Evolutionary conservation across 2,888 invertebrate species (phyloP), one percentile per base, ranked within the genome.

Genomic region (Griposia aprilina): DNA sequence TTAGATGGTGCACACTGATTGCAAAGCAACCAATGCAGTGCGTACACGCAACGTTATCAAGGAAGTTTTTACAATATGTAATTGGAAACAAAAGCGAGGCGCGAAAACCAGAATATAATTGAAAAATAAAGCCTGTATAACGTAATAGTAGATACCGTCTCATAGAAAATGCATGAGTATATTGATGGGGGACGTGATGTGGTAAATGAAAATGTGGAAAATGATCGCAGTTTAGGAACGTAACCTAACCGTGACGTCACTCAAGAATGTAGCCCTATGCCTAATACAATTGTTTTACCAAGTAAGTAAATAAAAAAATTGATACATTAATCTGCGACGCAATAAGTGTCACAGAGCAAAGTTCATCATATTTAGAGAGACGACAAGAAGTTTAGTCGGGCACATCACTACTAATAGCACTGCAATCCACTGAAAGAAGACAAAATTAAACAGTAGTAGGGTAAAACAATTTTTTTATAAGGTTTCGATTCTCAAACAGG

Each of bases 161-260:
- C 62, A 80, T 80, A 48, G 3, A 78, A 80, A 80, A 78, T 55
- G 15, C 50, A 74, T 80, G 23, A 36, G 30, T 50, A 17, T 17
- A 30, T 60, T n/a, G 17, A 70, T 15, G 26, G 57, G 74, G n/a
- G 41, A 17, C 1, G 1, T 6, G 6, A 41, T 13, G 41, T 10
- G 10, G 13, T 23, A 62, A 1, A 20, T 41, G n/a, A n/a, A 55
- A n/a, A 30, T 45, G 11, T 45, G 11, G 55, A 23, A 50, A 59
- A 52, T 57, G 0, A n/a, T 57, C n/a, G 17, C 11, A 7, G 8
- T 65, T 63, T 65, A 50, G 62, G 23, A 76, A 26, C 17, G 1
- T n/a, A n/a, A n/a, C n/a, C n/a, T n/a, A n/a, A n/a, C n/a, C n/a
- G n/a, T n/a, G n/a, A n/a, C n/a, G n/a, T n/a, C n/a, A n/a, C n/a